Base-by-base conservation (phyloP, 2,113 vertebrate species). In the Apodemus sylvaticus region DNA sequence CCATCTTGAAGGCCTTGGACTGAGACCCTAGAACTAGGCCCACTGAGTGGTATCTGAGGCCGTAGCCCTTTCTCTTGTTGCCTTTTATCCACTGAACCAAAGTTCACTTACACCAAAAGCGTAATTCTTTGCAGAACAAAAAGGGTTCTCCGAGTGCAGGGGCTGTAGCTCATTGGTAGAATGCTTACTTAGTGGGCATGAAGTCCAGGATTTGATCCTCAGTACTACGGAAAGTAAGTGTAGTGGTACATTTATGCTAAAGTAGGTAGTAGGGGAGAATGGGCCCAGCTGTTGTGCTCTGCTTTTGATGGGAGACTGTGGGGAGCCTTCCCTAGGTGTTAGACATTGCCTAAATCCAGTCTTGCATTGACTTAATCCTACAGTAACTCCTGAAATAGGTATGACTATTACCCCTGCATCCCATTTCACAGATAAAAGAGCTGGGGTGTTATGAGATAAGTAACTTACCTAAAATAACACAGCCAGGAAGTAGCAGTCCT, bases 81-180 rank as follows among this genome's bases (percentile, higher is more conserved):
- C 86, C 87, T 17, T 81, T n/a, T 88, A 36, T 48, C 73, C 73
- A 60, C n/a, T 88, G 60, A 58, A 66, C 31, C 19, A 51, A 94
- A 76, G 39, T 22, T 91, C 68, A 90, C 11, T 34, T 91, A n/a
- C 45, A 94, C 90, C 79, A 48, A 92, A 93, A 90, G 58, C n/a
- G 64, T 34, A 89, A 83, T 51, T 77, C 29, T 34, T 90, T 42
- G 76, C 55, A 88, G 45, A 93, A 42, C 36, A 90, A 68, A 78
- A 87, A 24, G 7, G 66, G 16, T 77, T 31, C n/a, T 89, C 51
- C 36, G 31, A 74, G 86, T 5, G 1, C 24, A 42, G 51, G 16
- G 51, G n/a, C 20, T 89, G 14, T 74, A 74, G n/a, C 68, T 74
- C 24, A 74, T 39, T 55, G 51, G 8, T 19, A 20, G 36, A 29